Conservation (phyloP, 2,797 vertebrate genomes). For the Alauda arvensis region DNA sequence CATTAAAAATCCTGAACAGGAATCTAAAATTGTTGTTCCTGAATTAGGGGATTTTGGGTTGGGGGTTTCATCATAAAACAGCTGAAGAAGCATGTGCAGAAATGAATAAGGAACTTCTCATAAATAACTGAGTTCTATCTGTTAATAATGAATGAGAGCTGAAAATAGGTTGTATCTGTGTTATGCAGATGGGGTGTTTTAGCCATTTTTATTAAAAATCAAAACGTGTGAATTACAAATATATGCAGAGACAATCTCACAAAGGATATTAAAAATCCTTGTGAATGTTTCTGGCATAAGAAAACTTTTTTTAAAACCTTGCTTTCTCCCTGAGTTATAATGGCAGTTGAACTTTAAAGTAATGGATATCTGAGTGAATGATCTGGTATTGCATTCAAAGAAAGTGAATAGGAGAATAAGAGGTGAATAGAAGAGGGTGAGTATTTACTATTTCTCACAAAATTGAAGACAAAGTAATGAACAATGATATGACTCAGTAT, state of each 20-base stretch:
- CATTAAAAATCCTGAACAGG: not conserved
- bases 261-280: constrained; percentile 67
- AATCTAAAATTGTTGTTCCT: not conserved
- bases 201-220: constrained; percentile 52
- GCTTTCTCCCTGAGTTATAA: not conserved
- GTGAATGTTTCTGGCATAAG: constrained; percentile 25
- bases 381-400: not conserved
- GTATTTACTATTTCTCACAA: constrained; percentile 37
- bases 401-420: not conserved
- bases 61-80: not conserved
- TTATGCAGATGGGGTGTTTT: constrained; percentile 40
- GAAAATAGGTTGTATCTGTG: constrained; percentile 3
- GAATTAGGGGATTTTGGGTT: not conserved
- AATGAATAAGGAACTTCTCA: constrained; percentile 2
- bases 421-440: not conserved
- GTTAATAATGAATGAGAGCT: constrained; percentile 44
- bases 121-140: constrained; percentile 25
- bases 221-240: constrained; percentile 46
- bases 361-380: constrained; percentile 8
- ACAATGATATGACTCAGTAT: not conserved
- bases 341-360: not conserved
- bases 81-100: not conserved
- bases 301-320: not conserved
- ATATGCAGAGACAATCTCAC: constrained; percentile 44
- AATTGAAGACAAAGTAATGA: constrained; percentile 14